Evolutionary conservation across 2,797 vertebrate genomes (phyloP).

Genomic region (Chlorospingus flavigularis): DNA sequence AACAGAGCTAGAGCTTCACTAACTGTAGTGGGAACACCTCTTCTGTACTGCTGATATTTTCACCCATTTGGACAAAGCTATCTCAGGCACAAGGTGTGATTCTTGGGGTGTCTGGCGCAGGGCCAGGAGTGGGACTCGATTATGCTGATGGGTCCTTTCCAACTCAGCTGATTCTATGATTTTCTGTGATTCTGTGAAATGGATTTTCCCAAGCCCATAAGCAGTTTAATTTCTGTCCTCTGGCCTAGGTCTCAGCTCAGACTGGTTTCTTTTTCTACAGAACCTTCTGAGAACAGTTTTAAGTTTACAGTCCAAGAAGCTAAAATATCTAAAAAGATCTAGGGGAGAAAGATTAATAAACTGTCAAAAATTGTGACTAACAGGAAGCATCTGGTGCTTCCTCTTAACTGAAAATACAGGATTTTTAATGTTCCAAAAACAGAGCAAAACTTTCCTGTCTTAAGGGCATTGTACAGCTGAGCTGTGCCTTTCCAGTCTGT

Average conservation of each 20-base stretch:
- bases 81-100: not conserved
- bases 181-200: not conserved
- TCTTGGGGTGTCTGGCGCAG: not conserved
- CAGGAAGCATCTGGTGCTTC: slow-evolving; percentile 73
- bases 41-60: not conserved
- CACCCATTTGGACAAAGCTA: not conserved
- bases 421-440: slow-evolving; percentile 51
- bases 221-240: not conserved
- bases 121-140: not conserved
- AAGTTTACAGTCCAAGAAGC: not conserved
- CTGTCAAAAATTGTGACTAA: slow-evolving; percentile 61
- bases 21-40: not conserved
- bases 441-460: slow-evolving; percentile 29
- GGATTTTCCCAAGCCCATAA: not conserved
- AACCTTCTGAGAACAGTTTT: not conserved
- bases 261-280: not conserved
- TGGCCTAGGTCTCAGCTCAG: not conserved
- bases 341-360: slow-evolving; percentile 53
- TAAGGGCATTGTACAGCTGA: not conserved
- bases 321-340: slow-evolving; percentile 16
- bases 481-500: not conserved
- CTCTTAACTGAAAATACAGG: slow-evolving; percentile 63
- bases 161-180: not conserved
- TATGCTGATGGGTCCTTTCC: not conserved
- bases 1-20: not conserved